Evolutionary conservation across 2,888 invertebrate species (phyloP).

Genomic region (Ophioninae sp.): DNA sequence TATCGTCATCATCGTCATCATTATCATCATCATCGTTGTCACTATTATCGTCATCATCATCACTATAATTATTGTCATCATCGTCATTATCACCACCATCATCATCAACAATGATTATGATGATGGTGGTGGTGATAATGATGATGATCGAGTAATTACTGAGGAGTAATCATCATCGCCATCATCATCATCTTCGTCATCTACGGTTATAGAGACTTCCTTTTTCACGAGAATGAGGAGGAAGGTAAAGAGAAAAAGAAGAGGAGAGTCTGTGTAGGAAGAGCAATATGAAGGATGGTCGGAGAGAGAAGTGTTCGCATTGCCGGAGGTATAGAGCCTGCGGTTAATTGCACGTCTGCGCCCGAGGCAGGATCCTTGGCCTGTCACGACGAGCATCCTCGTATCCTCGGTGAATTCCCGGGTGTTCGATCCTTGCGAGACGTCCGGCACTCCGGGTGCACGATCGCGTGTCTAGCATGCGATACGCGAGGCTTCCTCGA

Average conservation of each 20-base stretch:
- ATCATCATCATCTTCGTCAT: conserved; percentile 53
- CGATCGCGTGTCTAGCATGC: conserved; percentile 14
- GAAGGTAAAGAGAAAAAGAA: not conserved
- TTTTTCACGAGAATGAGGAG: not conserved
- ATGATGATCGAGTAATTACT: too few relatives aligned
- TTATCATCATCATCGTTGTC: too few relatives aligned
- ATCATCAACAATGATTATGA: too few relatives aligned
- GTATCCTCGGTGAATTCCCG: conserved; percentile 17
- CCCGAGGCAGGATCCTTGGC: conserved; percentile 75
- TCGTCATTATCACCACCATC: too few relatives aligned
- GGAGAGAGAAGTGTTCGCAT: conserved; percentile 49
- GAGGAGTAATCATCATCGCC: conserved; percentile 43
- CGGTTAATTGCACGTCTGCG: conserved; percentile 80
- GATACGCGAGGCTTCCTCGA: conserved; percentile 20
- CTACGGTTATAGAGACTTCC: not conserved
- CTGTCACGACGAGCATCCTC: conserved; percentile 62
- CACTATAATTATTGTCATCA: too few relatives aligned
- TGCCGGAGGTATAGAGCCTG: conserved; percentile 72
- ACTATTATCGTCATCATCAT: too few relatives aligned
- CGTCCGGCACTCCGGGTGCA: conserved; percentile 11
- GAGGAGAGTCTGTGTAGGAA: not conserved
- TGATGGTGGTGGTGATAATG: too few relatives aligned
- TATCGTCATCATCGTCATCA: too few relatives aligned
- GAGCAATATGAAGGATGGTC: conserved; percentile 2
- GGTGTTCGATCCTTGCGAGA: conserved; percentile 16